Base-by-base conservation (phyloP, 2,113 vertebrate species). In the Callorhinus ursinus region DNA sequence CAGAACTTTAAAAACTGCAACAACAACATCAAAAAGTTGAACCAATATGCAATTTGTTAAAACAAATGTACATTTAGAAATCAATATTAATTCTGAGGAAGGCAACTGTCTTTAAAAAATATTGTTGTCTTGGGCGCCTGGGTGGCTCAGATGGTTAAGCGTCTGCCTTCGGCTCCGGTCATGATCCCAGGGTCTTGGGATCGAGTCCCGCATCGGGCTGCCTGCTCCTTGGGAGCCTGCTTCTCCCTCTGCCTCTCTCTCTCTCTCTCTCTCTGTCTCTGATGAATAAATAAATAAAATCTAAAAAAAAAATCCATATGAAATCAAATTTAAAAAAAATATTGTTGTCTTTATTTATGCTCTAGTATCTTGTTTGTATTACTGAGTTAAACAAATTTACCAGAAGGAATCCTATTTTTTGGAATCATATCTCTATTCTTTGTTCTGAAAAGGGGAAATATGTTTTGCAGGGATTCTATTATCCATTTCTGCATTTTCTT, bases 401-500 rank as follows among this genome's bases (percentile, higher is more conserved):
- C 18, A 94, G 46, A 28, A 90, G 5, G 31, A 55, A 51, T 74
- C 28, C 16, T 69, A n/a, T 94, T 79, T 80, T 6, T 9, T 49
- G 67, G 26, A 92, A 67, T 72, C 71, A 39, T 36, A 61, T 93
- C 71, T 97, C 13, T 5, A 55, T 69, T 88, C 7, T 89, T 95
- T 74, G 65, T 93, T 93, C n/a, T 79, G n/a, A 95, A 91, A 84
- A 93, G 96, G 4, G 36, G 22, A n/a, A 92, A 88, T 80, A 71
- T 71, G 13, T 89, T 89, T 46, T 61, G 16, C 42, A 74, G 76
- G 28, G 59, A 95, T 87, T 65, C 36, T 26, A 28, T 28, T 55
- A 77, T 88, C 39, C 24, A n/a, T 95, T 46, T 46, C 46, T 46
- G 46, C 46, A 46, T 46, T 46, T 46, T 46, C 46, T 46, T 46